These are phyloP conservation scores for Eucera pruinosa DNA, from an alignment of 2,888 invertebrate genomes.

Conservation along the genomic window DNA sequence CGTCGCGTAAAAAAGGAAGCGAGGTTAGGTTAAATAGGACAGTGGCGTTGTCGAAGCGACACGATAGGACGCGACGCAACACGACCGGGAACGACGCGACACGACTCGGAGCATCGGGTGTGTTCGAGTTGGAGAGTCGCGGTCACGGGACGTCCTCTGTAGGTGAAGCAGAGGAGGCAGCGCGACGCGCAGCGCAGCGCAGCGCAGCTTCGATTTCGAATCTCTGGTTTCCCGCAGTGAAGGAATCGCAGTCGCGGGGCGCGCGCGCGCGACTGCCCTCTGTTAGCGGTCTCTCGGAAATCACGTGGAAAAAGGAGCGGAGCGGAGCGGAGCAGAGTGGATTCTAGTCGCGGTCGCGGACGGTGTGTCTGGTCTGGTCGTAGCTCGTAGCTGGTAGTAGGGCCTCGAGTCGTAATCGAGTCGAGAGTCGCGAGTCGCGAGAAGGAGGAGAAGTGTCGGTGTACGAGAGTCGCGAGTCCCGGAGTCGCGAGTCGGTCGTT, in stretches of 20 bases:
- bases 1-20: constrained; percentile 3
- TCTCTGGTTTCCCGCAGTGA: constrained; percentile 57
- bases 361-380: constrained; percentile 2
- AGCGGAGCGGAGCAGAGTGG: constrained; percentile 14
- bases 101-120: constrained; percentile 45
- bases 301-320: constrained; percentile 58
- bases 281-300: constrained; percentile 48
- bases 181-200: constrained; percentile 43
- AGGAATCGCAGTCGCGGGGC: constrained; percentile 61
- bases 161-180: constrained; percentile 26
- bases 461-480: constrained; percentile 30
- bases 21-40: constrained; percentile 43
- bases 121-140: constrained; percentile 44
- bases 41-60: constrained; percentile 2
- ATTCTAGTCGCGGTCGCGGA: constrained; percentile 7
- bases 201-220: constrained; percentile 54
- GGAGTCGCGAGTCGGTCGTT: too few species aligned
- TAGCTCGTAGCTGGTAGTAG: too few species aligned
- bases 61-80: background rate
- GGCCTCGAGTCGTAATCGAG: too few species aligned
- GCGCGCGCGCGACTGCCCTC: constrained; percentile 63
- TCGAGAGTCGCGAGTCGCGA: too few species aligned
- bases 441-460: constrained; percentile 18
- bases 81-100: constrained; percentile 31
- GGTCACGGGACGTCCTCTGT: constrained; percentile 49